Evolutionary conservation across 2,888 invertebrate species (phyloP).

Genomic region (Leptinotarsa juncta): DNA sequence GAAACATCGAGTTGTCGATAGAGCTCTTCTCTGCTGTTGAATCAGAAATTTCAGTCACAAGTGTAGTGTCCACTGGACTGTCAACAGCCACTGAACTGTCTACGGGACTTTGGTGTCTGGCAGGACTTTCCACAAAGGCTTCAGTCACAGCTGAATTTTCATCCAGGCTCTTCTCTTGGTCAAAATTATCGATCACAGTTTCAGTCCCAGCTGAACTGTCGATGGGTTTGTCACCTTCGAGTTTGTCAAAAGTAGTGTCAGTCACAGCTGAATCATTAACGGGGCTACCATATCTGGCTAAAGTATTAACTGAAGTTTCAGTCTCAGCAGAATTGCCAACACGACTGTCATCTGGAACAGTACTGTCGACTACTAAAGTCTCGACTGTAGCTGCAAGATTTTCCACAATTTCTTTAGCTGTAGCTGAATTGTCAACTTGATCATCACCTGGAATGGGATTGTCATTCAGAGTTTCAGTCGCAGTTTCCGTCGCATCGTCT

Average conservation of each 20-base stretch:
- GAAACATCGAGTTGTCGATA: neutral
- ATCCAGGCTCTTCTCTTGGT: too few relatives aligned
- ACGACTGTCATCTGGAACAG: neutral
- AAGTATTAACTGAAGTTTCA: neutral
- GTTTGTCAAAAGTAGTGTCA: neutral
- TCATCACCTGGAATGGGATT: too few relatives aligned
- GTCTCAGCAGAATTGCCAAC: neutral
- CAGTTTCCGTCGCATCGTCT: neutral
- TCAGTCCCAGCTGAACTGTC: neutral
- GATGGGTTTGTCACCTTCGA: neutral
- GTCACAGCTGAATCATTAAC: neutral
- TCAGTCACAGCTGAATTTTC: neutral
- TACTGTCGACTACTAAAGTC: neutral
- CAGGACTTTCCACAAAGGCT: neutral
- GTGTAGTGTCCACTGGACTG: neutral
- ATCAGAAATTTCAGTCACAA: neutral
- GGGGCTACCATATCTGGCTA: neutral
- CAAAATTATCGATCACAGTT: neutral
- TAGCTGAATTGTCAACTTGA: neutral
- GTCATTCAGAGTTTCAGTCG: neutral
- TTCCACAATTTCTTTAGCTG: neutral
- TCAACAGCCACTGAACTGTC: neutral
- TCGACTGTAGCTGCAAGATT: neutral
- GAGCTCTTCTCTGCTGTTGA: neutral
- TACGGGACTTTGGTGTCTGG: neutral